Percentiles rank a stretch among this genome's conserved stretches.
Conservation (phyloP, 2,113 vertebrate genomes). For the Microtus ochrogaster region DNA sequence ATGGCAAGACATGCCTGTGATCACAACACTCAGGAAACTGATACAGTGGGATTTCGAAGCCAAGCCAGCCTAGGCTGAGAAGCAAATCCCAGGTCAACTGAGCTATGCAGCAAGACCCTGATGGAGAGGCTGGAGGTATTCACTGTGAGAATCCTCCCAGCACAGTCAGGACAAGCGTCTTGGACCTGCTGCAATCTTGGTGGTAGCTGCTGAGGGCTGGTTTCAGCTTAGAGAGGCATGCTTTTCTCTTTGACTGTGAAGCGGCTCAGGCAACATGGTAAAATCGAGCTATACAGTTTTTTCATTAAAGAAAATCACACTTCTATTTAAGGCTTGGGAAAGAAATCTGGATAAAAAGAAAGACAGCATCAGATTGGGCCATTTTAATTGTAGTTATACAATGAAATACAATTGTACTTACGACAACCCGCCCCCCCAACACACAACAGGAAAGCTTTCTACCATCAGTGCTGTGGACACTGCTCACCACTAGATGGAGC, state of each 20-base stretch:
- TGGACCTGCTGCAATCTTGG: not conserved
- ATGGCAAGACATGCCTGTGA: not conserved
- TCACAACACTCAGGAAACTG: not conserved
- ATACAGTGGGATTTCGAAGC: not conserved
- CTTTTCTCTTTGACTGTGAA: not conserved
- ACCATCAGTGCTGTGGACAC: not conserved
- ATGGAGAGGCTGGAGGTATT: not conserved
- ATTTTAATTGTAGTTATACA: not conserved
- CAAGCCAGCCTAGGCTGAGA: not conserved
- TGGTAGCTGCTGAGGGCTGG: not conserved
- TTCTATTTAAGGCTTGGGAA: not conserved
- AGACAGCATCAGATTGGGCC: not conserved
- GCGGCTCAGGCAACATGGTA: not conserved
- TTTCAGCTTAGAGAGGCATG: not conserved
- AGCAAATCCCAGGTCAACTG: not conserved
- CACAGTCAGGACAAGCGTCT: not conserved
- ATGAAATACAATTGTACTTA: no score
- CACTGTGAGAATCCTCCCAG: not conserved
- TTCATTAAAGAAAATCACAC: not conserved
- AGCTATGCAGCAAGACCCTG: not conserved
- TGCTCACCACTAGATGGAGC: slow-evolving; percentile 48
- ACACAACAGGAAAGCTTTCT: no score
- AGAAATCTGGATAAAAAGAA: not conserved
- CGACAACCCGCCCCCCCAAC: not conserved
- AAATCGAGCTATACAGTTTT: not conserved